Evolutionary conservation across 2,888 invertebrate genomes (phyloP).

Genomic region (Hirtodrosophila confusa): DNA sequence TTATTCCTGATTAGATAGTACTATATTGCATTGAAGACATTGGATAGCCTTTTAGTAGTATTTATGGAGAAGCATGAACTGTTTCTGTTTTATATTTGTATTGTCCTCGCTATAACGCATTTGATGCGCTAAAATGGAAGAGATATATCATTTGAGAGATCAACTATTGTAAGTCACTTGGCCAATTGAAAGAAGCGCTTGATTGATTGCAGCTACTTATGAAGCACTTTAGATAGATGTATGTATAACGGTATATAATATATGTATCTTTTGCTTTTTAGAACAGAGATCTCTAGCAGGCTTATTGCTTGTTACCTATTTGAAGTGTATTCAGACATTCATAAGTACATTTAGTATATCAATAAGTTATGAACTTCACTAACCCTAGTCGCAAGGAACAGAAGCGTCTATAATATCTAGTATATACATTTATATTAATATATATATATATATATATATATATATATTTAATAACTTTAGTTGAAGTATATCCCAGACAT

Average conservation of each 20-base stretch:
- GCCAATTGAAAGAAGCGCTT: slow-evolving; percentile 50
- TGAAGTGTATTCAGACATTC: slow-evolving; percentile 22
- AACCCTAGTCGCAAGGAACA: slow-evolving; percentile 74
- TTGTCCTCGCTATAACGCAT: slow-evolving; percentile 69
- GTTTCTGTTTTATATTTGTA: slow-evolving; percentile 31
- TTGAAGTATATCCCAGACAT: slow-evolving; percentile 1
- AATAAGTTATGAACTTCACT: slow-evolving; percentile 53
- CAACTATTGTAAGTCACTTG: slow-evolving; percentile 61
- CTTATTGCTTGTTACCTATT: slow-evolving; percentile 33
- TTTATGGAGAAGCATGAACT: slow-evolving; percentile 14
- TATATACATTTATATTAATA: slow-evolving; percentile 7
- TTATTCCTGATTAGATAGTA: slow-evolving; percentile 1
- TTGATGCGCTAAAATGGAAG: slow-evolving; percentile 65
- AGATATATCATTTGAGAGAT: slow-evolving; percentile 35
- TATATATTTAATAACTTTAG: slow-evolving; percentile 10
- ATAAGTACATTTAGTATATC: background rate
- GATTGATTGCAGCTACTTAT: slow-evolving; percentile 42
- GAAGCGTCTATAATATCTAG: slow-evolving; percentile 58
- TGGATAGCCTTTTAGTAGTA: background rate
- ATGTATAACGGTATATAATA: slow-evolving; percentile 15
- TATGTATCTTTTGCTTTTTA: slow-evolving; percentile 10
- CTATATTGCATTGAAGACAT: slow-evolving; percentile 7
- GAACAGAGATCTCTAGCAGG: background rate
- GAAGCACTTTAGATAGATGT: slow-evolving; percentile 48
- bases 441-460: slow-evolving; percentile 18